Conservation (phyloP, 2,888 invertebrate genomes). For the Dermolepida albohirtum region DNA sequence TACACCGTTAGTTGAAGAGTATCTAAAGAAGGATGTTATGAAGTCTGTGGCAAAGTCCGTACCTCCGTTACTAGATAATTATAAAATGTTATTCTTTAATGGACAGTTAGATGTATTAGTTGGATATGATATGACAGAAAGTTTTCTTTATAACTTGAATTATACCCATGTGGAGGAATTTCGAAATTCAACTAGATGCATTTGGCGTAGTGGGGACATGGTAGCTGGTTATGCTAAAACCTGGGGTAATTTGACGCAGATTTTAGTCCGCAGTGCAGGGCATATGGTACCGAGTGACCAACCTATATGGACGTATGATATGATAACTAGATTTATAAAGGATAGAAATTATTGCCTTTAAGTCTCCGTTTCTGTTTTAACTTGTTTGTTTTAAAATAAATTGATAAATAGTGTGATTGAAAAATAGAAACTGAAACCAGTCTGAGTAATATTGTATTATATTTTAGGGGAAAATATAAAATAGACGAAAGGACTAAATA, state of each 20-base stretch:
- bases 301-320: slow-evolving; percentile 77
- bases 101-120: slow-evolving; percentile 92
- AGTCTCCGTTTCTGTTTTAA: not conserved
- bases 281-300: slow-evolving; percentile 86
- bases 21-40: slow-evolving; percentile 80
- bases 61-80: slow-evolving; percentile 73
- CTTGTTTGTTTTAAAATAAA: not conserved
- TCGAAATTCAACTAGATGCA: slow-evolving; percentile 70
- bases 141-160: slow-evolving; percentile 76
- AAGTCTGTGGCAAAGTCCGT: slow-evolving; percentile 78
- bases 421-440: too few species aligned
- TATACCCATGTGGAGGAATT: slow-evolving; percentile 76
- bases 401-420: too few species aligned
- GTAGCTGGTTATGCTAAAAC: slow-evolving; percentile 80
- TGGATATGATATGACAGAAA: slow-evolving; percentile 84
- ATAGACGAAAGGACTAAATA: too few species aligned
- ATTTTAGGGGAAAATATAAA: too few species aligned
- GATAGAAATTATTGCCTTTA: slow-evolving; percentile 37
- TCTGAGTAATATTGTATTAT: too few species aligned
- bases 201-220: slow-evolving; percentile 75
- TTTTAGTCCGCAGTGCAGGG: slow-evolving; percentile 81
- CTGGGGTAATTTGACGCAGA: slow-evolving; percentile 76
- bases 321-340: slow-evolving; percentile 74
- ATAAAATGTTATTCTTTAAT: slow-evolving; percentile 82
- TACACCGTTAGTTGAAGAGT: slow-evolving; percentile 72